phyloP scores from a whole-genome alignment of 64 coral and sea anemone species.

The Porites lutea region DNA sequence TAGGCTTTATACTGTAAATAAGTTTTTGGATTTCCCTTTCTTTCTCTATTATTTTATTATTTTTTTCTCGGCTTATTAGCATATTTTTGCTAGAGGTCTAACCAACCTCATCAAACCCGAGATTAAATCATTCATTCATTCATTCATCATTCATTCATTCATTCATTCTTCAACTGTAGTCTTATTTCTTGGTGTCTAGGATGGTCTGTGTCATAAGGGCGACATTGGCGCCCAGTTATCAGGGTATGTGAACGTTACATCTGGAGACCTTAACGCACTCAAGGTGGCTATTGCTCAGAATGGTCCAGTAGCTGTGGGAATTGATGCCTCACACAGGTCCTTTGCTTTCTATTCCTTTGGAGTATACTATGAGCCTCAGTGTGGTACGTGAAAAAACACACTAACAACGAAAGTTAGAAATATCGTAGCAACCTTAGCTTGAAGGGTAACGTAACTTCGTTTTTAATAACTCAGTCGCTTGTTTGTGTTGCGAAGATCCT shows the following conservation, averaged over 20 bases:
- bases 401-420: no score
- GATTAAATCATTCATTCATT: neutral
- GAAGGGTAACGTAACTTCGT: no score
- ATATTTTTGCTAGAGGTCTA: no score
- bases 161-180: neutral
- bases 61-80: no score
- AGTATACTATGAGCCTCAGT: slow-evolving; percentile 97
- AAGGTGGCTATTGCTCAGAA: slow-evolving; percentile 92
- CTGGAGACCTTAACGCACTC: slow-evolving; percentile 78
- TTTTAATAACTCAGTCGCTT: no score
- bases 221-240: slow-evolving; percentile 84
- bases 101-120: no score
- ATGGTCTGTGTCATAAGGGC: slow-evolving; percentile 79
- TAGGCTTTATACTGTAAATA: no score
- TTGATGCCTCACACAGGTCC: slow-evolving; percentile 97
- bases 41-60: no score
- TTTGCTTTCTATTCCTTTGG: slow-evolving; percentile 97
- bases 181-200: slow-evolving; percentile 32
- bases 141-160: neutral
- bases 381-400: slow-evolving; percentile 68
- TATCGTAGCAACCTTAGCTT: no score
- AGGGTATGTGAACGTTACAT: slow-evolving; percentile 89
- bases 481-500: no score
- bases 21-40: no score
- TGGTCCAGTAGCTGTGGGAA: slow-evolving; percentile 88